A percentile compares a stretch with the other conserved stretches of the same genome.
Conservation (phyloP, 2,888 invertebrate genomes). For the Sinodicranocentrus sp. region DNA sequence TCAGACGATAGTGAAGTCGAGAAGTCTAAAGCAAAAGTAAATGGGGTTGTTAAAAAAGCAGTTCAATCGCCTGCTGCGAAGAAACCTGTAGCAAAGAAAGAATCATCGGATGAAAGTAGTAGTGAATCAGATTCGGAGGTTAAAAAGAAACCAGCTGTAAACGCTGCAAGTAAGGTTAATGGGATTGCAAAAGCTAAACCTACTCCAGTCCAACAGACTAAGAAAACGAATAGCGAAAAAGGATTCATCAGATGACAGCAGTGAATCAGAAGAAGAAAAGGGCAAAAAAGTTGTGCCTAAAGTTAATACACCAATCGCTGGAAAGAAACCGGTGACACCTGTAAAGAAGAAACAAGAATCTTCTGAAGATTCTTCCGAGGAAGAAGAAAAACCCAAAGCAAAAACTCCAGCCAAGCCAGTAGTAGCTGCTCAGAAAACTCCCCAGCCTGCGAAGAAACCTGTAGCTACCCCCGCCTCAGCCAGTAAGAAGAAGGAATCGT, state of each 20-base stretch:
- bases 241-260: conserved; percentile 37
- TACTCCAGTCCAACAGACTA: conserved; percentile 49
- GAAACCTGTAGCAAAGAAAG: background rate
- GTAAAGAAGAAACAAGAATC: conserved; percentile 4
- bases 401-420: background rate
- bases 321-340: background rate
- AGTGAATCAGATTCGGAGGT: conserved; percentile 63
- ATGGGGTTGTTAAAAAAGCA: conserved; percentile 22
- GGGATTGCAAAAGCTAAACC: conserved; percentile 44
- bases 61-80: background rate
- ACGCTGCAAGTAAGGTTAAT: conserved; percentile 67
- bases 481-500: conserved; percentile 75
- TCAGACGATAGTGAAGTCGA: conserved; percentile 33
- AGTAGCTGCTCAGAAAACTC: background rate
- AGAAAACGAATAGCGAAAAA: conserved; percentile 56
- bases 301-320: background rate
- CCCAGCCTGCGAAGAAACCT: conserved; percentile 65
- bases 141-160: conserved; percentile 70
- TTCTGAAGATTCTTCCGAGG: conserved; percentile 43
- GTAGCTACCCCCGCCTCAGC: conserved; percentile 58
- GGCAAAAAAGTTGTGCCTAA: conserved; percentile 38
- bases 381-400: conserved; percentile 15
- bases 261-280: background rate
- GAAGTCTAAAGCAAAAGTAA: conserved; percentile 21
- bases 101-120: conserved; percentile 66